Evolutionary conservation across 2,113 vertebrate genomes (phyloP), one percentile per base, ranked within the genome.

Genomic region (Ceyx melanurus): DNA sequence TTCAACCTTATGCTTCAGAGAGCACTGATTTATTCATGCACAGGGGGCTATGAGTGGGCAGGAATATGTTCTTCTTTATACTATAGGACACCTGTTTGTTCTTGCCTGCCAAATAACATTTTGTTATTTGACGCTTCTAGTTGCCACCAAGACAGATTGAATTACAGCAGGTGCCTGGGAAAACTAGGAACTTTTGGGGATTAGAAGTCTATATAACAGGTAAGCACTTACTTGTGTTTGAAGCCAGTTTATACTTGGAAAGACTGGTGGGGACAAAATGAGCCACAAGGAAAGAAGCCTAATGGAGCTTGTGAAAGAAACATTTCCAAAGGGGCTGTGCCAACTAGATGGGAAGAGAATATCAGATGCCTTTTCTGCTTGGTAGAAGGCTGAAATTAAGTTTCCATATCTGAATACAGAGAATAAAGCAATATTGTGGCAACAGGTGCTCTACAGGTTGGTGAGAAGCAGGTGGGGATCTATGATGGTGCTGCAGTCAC

Each of bases 131-230:
- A 50, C 61, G 64, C 45, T 94, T 95, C 74, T 93, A 48, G 50
- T 71, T 90, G 91, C 88, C 75, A 90, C 88, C 78, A 93, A 91
- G 75, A 86, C 83, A 96, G 94, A 95, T 10, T 86, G 89, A 82
- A 86, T 78, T 94, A 93, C 88, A 90, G 91, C 78, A 94, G 92
- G 95, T 89, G 81, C 68, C 50, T 42, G 51, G 88, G 87, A 92
- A 90, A 92, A 77, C 64, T 74, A 76, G 79, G 68, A 92, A 94
- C 46, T 85, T 81, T 83, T 20, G 2, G 15, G 35, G 54, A 48
- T 86, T 46, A 81, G 46, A 89, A 90, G 48, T 42, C 65, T 33
- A 35, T 22, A 43, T 31, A 48, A 91, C 20, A 45, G 78, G 40
- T 82, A 89, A 88, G 37, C 54, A 48, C 35, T 81, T 23, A 9